Percentiles rank a stretch among this genome's conserved stretches.
These are phyloP conservation scores for Lapara coniferarum DNA, from an alignment of 2,888 invertebrate species.

Conservation along the genomic window DNA sequence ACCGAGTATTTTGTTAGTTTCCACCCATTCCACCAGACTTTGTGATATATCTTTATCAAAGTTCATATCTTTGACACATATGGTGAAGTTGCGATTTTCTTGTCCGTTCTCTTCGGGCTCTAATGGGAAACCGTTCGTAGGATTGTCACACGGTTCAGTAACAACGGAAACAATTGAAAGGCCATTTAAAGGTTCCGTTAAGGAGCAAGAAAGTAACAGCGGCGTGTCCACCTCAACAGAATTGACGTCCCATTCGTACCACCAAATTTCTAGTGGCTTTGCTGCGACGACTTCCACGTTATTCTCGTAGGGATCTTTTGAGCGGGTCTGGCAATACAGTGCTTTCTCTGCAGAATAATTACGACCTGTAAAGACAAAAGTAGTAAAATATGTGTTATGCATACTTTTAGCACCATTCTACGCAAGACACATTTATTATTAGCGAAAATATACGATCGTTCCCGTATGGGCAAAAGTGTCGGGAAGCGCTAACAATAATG, in stretches of 20 bases:
- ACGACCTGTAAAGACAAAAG: conserved; percentile 64
- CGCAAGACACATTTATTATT: conserved; percentile 25
- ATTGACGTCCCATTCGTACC: conserved; percentile 83
- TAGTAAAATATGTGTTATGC: conserved; percentile 2
- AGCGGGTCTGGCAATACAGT: conserved; percentile 82
- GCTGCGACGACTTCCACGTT: conserved; percentile 83
- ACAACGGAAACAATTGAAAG: conserved; percentile 77
- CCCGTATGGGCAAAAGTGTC: conserved; percentile 15
- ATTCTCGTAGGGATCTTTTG: conserved; percentile 61
- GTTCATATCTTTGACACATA: conserved; percentile 89
- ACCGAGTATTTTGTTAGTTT: conserved; percentile 86
- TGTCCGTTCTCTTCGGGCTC: conserved; percentile 46
- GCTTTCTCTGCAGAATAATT: conserved; percentile 65
- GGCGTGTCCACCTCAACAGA: conserved; percentile 79
- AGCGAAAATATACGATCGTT: not conserved
- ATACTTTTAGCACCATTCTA: not conserved
- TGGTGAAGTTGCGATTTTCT: conserved; percentile 78
- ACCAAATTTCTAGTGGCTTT: conserved; percentile 85
- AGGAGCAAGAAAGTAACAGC: conserved; percentile 85
- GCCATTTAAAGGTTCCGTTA: conserved; percentile 72
- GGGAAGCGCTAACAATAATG: conserved; percentile 26
- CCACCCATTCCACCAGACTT: conserved; percentile 88
- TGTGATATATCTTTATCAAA: conserved; percentile 85
- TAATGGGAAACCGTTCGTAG: conserved; percentile 68
- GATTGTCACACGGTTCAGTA: conserved; percentile 76